A percentile compares a stretch with the other conserved stretches of the same genome.
phyloP scores from a whole-genome alignment of 2,797 vertebrate species.

The Ptychadena robeensis region DNA sequence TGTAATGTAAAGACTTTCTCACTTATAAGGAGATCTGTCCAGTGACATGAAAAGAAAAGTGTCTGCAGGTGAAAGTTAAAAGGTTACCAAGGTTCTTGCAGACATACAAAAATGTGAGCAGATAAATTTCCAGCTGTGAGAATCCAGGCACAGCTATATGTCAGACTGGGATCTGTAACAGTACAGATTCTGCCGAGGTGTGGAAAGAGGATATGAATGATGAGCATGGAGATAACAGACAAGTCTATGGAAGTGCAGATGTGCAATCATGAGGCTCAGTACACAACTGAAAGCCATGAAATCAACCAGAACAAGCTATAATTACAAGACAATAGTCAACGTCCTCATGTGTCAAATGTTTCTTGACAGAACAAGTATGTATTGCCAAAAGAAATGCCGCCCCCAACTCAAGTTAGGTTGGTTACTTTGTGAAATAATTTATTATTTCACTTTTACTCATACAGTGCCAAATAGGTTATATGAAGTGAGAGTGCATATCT shows the following conservation, averaged over 20 bases:
- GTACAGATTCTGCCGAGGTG: neutral
- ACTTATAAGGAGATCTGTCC: neutral
- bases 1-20: neutral
- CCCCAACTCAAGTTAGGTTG: neutral
- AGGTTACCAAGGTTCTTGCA: slow-evolving; percentile 21
- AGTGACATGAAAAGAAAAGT: slow-evolving; percentile 15
- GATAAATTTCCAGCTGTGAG: slow-evolving; percentile 34
- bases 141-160: slow-evolving; percentile 6
- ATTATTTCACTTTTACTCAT: no score
- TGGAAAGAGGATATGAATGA: slow-evolving; percentile 31
- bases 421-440: no score
- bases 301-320: slow-evolving; percentile 14
- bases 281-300: neutral
- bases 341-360: neutral
- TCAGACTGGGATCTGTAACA: neutral
- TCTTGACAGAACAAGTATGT: neutral
- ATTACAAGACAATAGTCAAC: neutral
- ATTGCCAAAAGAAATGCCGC: neutral
- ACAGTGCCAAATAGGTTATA: no score
- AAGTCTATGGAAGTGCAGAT: slow-evolving; percentile 8
- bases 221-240: slow-evolving; percentile 21
- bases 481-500: no score
- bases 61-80: slow-evolving; percentile 30
- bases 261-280: slow-evolving; percentile 11
- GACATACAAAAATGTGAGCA: slow-evolving; percentile 25